Conservation (phyloP, 2,888 invertebrate species). For the Rotaria socialis region DNA sequence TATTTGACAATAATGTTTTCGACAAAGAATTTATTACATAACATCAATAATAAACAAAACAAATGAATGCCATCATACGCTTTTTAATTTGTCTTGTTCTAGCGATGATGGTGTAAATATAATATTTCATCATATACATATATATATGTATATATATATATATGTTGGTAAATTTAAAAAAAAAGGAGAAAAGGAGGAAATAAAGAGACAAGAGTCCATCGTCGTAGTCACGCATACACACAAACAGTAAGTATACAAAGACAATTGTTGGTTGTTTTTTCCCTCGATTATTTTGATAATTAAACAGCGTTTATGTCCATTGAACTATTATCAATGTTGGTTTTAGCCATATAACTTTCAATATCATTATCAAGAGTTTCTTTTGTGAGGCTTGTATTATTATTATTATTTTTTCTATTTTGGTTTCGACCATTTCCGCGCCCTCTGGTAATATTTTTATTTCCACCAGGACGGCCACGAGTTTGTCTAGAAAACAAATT, state of each 20-base stretch:
- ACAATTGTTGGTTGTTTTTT: background rate
- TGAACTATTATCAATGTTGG: slow-evolving; percentile 4
- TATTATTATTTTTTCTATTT: slow-evolving; percentile 2
- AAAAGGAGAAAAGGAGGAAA: slow-evolving; percentile 5
- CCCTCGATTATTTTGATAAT: background rate
- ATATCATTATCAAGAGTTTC: background rate
- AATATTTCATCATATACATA: background rate
- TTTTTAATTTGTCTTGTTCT: background rate
- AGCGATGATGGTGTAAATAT: background rate
- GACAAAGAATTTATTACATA: background rate
- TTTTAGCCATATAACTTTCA: background rate
- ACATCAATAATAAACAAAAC: background rate
- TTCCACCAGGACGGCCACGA: background rate
- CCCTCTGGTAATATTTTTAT: background rate
- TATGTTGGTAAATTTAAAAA: background rate
- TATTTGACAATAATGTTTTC: background rate
- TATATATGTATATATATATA: no score
- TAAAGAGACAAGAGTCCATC: background rate
- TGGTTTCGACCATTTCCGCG: background rate
- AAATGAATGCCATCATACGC: slow-evolving; percentile 8
- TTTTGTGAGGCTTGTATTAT: background rate
- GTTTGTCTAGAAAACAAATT: background rate
- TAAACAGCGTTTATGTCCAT: background rate
- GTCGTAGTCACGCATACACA: background rate
- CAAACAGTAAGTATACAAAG: slow-evolving; percentile 13